Evolutionary conservation across 2,797 vertebrate genomes (phyloP).

Genomic region (Cuniculus paca): DNA sequence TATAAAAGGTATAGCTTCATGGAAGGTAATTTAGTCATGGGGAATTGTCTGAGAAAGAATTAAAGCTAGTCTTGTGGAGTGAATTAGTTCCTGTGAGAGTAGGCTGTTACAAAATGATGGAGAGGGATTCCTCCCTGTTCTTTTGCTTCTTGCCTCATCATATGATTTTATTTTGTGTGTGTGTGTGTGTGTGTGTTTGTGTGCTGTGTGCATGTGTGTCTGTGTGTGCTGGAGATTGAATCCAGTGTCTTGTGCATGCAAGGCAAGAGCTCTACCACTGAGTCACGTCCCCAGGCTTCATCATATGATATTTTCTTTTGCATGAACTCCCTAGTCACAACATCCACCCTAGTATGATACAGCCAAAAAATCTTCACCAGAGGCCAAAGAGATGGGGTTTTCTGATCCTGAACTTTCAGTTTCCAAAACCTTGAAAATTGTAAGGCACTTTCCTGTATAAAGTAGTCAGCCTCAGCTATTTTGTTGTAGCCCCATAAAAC

Average conservation of each 20-base stretch:
- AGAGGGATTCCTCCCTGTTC: not conserved
- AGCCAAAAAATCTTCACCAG: not conserved
- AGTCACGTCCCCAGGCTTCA: not conserved
- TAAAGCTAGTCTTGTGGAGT: not conserved
- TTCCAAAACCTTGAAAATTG: not conserved
- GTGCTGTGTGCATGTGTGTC: fast-evolving
- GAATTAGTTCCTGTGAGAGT: not conserved
- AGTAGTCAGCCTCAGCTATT: not conserved
- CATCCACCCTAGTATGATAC: not conserved
- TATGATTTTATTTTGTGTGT: too few species aligned
- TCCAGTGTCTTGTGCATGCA: not conserved
- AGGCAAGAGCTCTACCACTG: not conserved
- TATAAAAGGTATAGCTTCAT: not conserved
- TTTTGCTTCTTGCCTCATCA: not conserved
- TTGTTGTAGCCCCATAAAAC: not conserved
- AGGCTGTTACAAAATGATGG: too few species aligned
- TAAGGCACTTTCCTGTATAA: not conserved
- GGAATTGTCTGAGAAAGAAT: not conserved
- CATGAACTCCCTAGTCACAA: too few species aligned
- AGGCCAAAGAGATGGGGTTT: not conserved
- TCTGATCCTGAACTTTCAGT: not conserved
- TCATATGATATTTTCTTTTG: too few species aligned
- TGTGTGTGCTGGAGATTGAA: not conserved
- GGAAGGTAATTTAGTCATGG: not conserved
- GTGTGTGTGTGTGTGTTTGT: not conserved